Conservation (phyloP, 2,797 vertebrate species). For the Platyrinchus mystaceus region DNA sequence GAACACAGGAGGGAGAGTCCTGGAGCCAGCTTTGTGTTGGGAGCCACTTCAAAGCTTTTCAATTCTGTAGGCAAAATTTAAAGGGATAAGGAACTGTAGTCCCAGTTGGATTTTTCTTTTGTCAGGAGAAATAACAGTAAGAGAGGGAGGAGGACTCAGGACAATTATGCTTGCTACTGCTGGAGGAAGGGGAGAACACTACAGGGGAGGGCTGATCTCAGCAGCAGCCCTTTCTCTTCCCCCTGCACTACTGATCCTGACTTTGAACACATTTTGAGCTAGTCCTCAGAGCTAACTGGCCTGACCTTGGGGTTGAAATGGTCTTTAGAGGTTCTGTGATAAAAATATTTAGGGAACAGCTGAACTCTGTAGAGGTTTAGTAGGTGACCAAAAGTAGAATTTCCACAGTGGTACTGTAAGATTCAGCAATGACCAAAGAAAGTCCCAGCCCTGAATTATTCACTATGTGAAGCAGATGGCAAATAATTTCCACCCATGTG, state of each 20-base stretch:
- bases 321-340: background rate
- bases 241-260: background rate
- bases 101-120: background rate
- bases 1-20: background rate
- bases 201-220: background rate
- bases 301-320: background rate
- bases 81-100: background rate
- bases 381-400: background rate
- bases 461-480: background rate
- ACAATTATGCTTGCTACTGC: background rate
- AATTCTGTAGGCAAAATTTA: background rate
- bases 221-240: background rate
- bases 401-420: background rate
- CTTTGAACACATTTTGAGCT: background rate
- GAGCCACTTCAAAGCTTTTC: conserved; percentile 5
- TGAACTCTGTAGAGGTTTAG: background rate
- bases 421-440: background rate
- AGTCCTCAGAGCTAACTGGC: background rate
- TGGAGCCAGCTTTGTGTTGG: background rate
- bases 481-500: background rate
- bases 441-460: background rate
- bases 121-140: background rate
- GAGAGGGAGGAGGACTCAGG: background rate
- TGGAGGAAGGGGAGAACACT: background rate
- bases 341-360: background rate